A percentile compares a stretch with the other conserved stretches of the same genome.
These are phyloP conservation scores for Caenorhabditis latens DNA, from an alignment of 1,140 invertebrate species.

Conservation along the genomic window DNA sequence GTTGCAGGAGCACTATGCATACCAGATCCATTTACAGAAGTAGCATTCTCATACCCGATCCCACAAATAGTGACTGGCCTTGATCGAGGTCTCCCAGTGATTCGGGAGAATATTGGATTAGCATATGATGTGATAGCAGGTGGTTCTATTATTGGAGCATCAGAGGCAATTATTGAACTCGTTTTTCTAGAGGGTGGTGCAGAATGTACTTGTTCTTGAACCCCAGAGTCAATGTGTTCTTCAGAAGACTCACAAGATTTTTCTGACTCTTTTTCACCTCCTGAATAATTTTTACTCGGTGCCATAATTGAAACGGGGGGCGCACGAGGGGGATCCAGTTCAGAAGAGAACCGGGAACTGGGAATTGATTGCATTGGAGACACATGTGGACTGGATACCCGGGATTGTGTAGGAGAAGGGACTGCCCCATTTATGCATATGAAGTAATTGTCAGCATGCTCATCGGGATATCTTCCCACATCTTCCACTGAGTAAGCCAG, in stretches of 20 bases:
- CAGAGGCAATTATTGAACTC: background rate
- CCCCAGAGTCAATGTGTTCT: too few species aligned
- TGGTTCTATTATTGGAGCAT: constrained; percentile 4
- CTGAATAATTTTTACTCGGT: too few species aligned
- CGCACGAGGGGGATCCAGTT: too few species aligned
- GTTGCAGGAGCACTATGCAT: background rate
- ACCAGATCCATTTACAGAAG: background rate
- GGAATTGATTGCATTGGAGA: background rate
- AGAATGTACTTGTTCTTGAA: too few species aligned
- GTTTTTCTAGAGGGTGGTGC: background rate
- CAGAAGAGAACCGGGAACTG: background rate
- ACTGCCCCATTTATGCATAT: background rate
- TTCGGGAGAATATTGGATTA: constrained; percentile 30
- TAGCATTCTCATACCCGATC: background rate
- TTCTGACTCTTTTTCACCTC: too few species aligned
- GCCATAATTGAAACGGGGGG: too few species aligned
- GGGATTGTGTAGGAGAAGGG: background rate
- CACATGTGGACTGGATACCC: background rate
- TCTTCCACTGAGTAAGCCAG: background rate
- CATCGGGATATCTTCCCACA: background rate
- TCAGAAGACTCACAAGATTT: background rate
- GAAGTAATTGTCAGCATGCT: background rate
- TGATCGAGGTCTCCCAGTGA: background rate
- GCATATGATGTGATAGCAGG: constrained; percentile 20
- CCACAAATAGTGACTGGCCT: constrained; percentile 6